Conservation (phyloP, 2,113 vertebrate species). For the Halcyon senegalensis region DNA sequence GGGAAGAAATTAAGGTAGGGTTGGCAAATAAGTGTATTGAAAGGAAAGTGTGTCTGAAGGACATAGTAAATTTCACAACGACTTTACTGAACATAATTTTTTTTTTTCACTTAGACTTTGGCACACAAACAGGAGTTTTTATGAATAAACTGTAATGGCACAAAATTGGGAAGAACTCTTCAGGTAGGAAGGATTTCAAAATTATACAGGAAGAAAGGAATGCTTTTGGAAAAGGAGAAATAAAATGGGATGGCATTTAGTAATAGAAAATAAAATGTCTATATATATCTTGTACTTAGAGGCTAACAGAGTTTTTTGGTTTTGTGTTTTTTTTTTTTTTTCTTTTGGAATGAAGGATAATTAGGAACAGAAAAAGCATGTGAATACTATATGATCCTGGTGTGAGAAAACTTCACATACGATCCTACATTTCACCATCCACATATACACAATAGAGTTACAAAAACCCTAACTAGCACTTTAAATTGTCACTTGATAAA, state of each 20-base stretch:
- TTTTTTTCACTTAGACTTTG: neutral
- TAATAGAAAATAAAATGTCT: neutral
- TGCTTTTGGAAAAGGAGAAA: neutral
- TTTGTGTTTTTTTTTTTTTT: neutral
- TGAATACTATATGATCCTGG: neutral
- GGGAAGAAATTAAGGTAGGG: neutral
- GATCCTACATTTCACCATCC: neutral
- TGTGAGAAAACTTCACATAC: rapidly evolving
- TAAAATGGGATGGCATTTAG: neutral
- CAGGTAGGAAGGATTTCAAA: neutral
- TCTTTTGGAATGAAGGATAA: neutral
- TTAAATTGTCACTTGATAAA: neutral
- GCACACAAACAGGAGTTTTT: neutral
- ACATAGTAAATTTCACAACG: neutral
- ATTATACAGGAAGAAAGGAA: neutral
- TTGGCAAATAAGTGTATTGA: neutral
- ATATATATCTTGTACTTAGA: neutral
- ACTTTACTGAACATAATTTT: neutral
- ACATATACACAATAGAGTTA: neutral
- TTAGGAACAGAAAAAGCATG: rapidly evolving
- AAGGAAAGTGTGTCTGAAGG: rapidly evolving
- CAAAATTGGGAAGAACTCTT: neutral
- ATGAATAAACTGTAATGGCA: neutral
- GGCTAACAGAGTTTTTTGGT: neutral
- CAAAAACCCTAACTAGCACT: neutral